Base-by-base conservation (phyloP, 2,888 invertebrate species). In the Ctenicera cuprea region DNA sequence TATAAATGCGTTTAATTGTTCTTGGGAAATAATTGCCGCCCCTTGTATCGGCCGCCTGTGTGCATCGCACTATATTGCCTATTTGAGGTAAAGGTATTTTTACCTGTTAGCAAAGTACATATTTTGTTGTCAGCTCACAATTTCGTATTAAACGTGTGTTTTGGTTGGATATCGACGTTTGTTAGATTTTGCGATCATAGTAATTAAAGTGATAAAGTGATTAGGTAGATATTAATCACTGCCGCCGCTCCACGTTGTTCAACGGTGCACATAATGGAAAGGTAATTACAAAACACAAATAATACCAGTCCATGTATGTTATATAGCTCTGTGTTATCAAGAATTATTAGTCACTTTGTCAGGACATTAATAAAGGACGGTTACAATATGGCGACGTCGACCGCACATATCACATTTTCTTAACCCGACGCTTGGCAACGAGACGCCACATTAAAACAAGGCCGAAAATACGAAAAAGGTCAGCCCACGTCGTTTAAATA, bases 341-440 rank as follows among this genome's bases (percentile, higher is more conserved):
- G 63, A 63, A 63, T 63, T 63, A 63, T 73, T 45, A 73, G 72
- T 67, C 72, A 48, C 66, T 73, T 67, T 73, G 67, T 65, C 72
- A 72, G 66, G 52, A 62, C 67, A 73, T 73, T 73, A 72, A 67
- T 73, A 73, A 73, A 57, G 72, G 72, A 73, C 67, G 57, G 72
- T 63, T 67, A 73, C 72, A 73, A 73, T 73, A 73, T 73, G 66
- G 72, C 72, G 63, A 63, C 48, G 45, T 45, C 63, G 63, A 63
- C 63, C 63, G 45, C 63, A 63, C 63, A 63, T 63, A 63, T 63
- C 63, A 45, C 63, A 63, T 63, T 63, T 63, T 63, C 63, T 63
- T 45, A 63, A 63, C 63, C 63, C 63, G 63, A 59, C 59, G 59
- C 59, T 20, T 59, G 41, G 59, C 38, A 59, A 38, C 48, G 33